These are phyloP conservation scores for Hirtodrosophila alboralis DNA, from an alignment of 2,888 invertebrate species.

Conservation along the genomic window DNA sequence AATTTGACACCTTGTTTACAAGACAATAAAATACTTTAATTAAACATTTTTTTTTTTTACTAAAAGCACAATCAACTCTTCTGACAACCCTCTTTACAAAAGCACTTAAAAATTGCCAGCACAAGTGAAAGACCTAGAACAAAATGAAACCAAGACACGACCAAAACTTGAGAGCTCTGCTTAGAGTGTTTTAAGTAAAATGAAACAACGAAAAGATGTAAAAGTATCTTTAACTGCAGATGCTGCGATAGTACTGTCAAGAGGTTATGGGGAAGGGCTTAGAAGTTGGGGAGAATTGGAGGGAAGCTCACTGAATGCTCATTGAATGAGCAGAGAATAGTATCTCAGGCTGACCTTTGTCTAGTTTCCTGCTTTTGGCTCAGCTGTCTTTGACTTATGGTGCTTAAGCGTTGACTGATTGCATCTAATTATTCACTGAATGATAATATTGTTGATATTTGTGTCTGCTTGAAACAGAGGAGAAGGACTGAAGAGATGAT, in stretches of 20 bases:
- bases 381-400: slow-evolving; percentile 73
- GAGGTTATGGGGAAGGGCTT: slow-evolving; percentile 20
- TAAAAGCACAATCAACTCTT: slow-evolving; percentile 26
- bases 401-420: slow-evolving; percentile 81
- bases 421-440: slow-evolving; percentile 82
- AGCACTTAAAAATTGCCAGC: slow-evolving; percentile 11
- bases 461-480: slow-evolving; percentile 43
- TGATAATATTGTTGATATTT: slow-evolving; percentile 77
- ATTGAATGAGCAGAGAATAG: slow-evolving; percentile 23
- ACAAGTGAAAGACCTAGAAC: slow-evolving; percentile 14
- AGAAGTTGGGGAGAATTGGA: neutral
- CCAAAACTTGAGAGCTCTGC: slow-evolving; percentile 15
- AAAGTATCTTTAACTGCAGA: slow-evolving; percentile 63
- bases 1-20: too few relatives aligned
- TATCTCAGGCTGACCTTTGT: slow-evolving; percentile 61
- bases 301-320: slow-evolving; percentile 29
- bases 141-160: slow-evolving; percentile 24
- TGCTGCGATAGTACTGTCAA: slow-evolving; percentile 51
- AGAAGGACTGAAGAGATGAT: slow-evolving; percentile 38
- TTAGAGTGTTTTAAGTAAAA: slow-evolving; percentile 48
- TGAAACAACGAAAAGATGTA: slow-evolving; percentile 45
- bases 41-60: too few relatives aligned
- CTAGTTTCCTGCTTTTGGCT: slow-evolving; percentile 53
- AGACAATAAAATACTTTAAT: too few relatives aligned
- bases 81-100: slow-evolving; percentile 26